These are phyloP conservation scores for Daktulosphaira vitifoliae DNA, from an alignment of 1,140 invertebrate species.

Conservation along the genomic window DNA sequence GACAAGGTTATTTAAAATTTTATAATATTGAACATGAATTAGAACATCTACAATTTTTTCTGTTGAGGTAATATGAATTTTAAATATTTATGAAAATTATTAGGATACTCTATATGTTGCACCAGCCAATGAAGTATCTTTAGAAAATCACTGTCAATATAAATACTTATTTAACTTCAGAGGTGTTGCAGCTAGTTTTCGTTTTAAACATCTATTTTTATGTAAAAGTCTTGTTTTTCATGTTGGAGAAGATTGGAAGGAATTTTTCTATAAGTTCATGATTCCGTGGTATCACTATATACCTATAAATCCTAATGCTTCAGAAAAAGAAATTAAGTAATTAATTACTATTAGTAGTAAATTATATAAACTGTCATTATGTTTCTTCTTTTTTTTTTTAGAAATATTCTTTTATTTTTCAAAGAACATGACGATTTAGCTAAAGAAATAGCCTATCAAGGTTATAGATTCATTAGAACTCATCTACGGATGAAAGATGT, in stretches of 20 bases:
- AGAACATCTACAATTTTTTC: neutral
- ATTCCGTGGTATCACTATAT: conserved; percentile 96
- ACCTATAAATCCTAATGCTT: conserved; percentile 65
- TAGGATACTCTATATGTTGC: conserved; percentile 75
- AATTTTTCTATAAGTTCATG: conserved; percentile 88
- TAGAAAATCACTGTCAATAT: conserved; percentile 88
- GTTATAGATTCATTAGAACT: conserved; percentile 72
- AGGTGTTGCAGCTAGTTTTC: conserved; percentile 92
- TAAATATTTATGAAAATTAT: conserved; percentile 38
- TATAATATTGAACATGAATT: neutral
- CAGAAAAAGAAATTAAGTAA: conserved; percentile 55
- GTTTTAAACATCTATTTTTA: conserved; percentile 92
- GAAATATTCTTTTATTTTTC: conserved; percentile 67
- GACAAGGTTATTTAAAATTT: conserved; percentile 56
- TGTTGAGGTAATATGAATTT: neutral
- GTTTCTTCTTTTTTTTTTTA: conserved; percentile 39
- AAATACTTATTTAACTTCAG: conserved; percentile 95
- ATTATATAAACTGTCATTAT: neutral
- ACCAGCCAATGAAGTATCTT: conserved; percentile 75
- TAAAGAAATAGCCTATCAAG: conserved; percentile 70
- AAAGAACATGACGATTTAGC: conserved; percentile 64
- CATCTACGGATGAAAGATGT: conserved; percentile 77
- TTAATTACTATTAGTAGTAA: neutral
- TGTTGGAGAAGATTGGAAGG: conserved; percentile 87
- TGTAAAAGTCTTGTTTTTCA: conserved; percentile 93